These are phyloP conservation scores for Neosilurus hyrtlii DNA, from an alignment of 2,797 vertebrate species.

Conservation along the genomic window DNA sequence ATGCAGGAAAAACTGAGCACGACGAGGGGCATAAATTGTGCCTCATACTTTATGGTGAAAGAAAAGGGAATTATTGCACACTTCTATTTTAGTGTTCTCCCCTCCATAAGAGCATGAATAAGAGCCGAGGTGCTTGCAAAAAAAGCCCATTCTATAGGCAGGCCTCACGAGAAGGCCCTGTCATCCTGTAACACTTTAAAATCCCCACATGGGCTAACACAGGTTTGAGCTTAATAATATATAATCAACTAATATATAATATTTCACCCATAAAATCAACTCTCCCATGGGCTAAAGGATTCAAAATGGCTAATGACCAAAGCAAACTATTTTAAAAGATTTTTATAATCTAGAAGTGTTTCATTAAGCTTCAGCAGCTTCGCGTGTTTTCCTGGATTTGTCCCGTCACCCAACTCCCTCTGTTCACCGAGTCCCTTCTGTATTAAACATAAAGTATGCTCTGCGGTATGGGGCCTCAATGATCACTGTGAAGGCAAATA, in stretches of 20 bases:
- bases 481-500: constrained; percentile 37
- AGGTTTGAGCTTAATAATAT: constrained; percentile 14
- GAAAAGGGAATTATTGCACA: constrained; percentile 64
- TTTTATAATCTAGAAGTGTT: constrained; percentile 38
- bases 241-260: not conserved
- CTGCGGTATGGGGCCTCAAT: constrained; percentile 30
- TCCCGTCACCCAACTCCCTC: constrained; percentile 21
- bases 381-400: constrained; percentile 28
- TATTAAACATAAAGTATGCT: constrained; percentile 42
- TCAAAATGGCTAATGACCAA: constrained; percentile 16
- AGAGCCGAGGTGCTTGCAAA: constrained; percentile 24
- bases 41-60: constrained; percentile 33
- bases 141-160: constrained; percentile 8
- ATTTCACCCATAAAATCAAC: not conserved
- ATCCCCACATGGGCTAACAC: not conserved
- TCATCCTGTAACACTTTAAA: constrained; percentile 28
- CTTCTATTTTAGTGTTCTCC: constrained; percentile 50
- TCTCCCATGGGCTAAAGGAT: constrained; percentile 11
- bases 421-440: constrained; percentile 34
- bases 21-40: constrained; percentile 38
- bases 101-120: not conserved
- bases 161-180: constrained; percentile 1
- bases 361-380: constrained; percentile 44
- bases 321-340: constrained; percentile 23
- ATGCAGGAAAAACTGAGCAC: constrained; percentile 62